Evolutionary conservation across 2,888 invertebrate genomes (phyloP), one percentile per base, ranked within the genome.

Genomic region (Andrena marginata): DNA sequence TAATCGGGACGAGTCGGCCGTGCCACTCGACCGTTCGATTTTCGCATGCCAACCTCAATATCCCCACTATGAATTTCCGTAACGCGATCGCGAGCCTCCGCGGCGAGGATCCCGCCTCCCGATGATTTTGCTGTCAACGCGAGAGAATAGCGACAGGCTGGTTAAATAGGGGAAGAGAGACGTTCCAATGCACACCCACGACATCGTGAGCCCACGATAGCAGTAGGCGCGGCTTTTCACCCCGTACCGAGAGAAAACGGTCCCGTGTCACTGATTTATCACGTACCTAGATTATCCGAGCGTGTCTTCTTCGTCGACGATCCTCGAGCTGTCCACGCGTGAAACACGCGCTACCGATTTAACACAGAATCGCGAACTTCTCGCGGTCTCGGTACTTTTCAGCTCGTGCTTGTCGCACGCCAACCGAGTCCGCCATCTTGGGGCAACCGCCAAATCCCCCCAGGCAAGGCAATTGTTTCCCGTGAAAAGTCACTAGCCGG

Each of bases 391-490:
- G 90, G 89, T 91, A 91, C 92, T 91, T 92, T 90, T 91, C 92
- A 89, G 91, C 90, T 87, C 89, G 91, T 91, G 90, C 91, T 91
- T 91, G 90, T 91, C 92, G 92, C 93, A 92, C 92, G 92, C 92
- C 91, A 93, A 90, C 90, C 93, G 92, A 89, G 91, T 92, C 92
- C 94, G 93, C 94, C 94, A 93, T 93, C 93, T 93, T 93, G 93
- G 92, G 90, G 90, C 91, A 92, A 93, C 92, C 93, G 93, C 92
- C 92, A 91, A 92, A 91, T 87, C 85, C 83, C 85, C 83, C 80
- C 91, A 92, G 89, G 88, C 84, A 70, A 74, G 87, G 89, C 90
- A 89, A 89, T 77, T 77, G 80, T 73, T 71, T 74, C 82, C 59
- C 82, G 71, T 78, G 69, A 87, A 89, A 89, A 88, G 87, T 90